phyloP scores from a whole-genome alignment of 2,888 invertebrate genomes.

The Diaphora mendica region DNA sequence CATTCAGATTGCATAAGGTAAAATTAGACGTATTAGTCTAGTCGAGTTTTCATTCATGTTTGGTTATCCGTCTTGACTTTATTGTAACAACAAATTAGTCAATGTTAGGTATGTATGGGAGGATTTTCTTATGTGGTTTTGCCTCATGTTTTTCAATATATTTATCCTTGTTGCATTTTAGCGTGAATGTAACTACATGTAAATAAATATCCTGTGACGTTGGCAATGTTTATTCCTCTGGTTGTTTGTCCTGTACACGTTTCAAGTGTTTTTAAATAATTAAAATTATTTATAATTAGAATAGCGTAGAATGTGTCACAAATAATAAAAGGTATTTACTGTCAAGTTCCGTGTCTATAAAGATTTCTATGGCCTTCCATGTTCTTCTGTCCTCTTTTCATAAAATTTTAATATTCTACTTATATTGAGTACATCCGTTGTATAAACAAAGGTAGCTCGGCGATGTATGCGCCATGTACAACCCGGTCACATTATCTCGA shows the following conservation, averaged over 20 bases:
- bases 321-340: slow-evolving; percentile 40
- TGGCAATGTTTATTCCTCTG: slow-evolving; percentile 11
- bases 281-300: slow-evolving; percentile 7
- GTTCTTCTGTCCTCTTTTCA: slow-evolving; percentile 23
- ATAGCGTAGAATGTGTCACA: slow-evolving; percentile 24
- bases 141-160: slow-evolving; percentile 42
- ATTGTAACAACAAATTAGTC: slow-evolving; percentile 53
- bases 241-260: slow-evolving; percentile 5
- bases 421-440: slow-evolving; percentile 55
- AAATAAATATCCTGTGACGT: slow-evolving; percentile 42
- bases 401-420: slow-evolving; percentile 54
- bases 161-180: slow-evolving; percentile 41
- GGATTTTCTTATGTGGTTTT: slow-evolving; percentile 50
- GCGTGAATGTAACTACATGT: slow-evolving; percentile 26
- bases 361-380: slow-evolving; percentile 28
- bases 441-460: slow-evolving; percentile 62
- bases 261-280: slow-evolving; percentile 1
- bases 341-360: slow-evolving; percentile 32
- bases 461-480: slow-evolving; percentile 53
- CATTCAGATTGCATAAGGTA: slow-evolving; percentile 39
- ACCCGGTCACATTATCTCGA: no score
- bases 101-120: slow-evolving; percentile 39
- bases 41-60: slow-evolving; percentile 47
- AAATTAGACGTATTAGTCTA: slow-evolving; percentile 28
- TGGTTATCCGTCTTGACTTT: slow-evolving; percentile 35